phyloP scores from a whole-genome alignment of 1,140 invertebrate species.

The Hyposmocoma kahamanoa region DNA sequence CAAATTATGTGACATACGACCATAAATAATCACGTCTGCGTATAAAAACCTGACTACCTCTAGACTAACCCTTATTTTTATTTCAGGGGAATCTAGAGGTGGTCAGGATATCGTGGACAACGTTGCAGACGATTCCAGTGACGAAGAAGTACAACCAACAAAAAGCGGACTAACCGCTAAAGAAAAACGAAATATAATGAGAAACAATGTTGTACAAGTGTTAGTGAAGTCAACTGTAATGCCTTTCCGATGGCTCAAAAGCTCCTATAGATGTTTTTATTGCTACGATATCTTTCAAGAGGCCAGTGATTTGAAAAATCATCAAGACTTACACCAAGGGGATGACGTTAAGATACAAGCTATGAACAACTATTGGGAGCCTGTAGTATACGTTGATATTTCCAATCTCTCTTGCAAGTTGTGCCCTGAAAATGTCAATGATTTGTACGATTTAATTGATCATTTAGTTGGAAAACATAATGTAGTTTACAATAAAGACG shows the following conservation, averaged over 20 bases:
- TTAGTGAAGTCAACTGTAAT: slow-evolving; percentile 52
- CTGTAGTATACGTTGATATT: slow-evolving; percentile 53
- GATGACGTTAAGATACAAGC: slow-evolving; percentile 44
- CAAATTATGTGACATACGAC: too few relatives aligned
- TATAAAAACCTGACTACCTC: slow-evolving; percentile 34
- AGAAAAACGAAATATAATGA: slow-evolving; percentile 46
- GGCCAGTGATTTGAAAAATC: slow-evolving; percentile 40
- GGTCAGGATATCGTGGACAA: slow-evolving; percentile 18
- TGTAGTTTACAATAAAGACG: slow-evolving; percentile 47
- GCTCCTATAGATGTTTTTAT: slow-evolving; percentile 59
- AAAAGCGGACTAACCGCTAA: slow-evolving; percentile 23
- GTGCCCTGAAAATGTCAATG: slow-evolving; percentile 33
- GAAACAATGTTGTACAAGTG: slow-evolving; percentile 47
- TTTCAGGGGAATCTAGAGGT: slow-evolving; percentile 56
- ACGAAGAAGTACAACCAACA: neutral
- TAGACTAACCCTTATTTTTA: slow-evolving; percentile 36
- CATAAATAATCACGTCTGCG: too few relatives aligned
- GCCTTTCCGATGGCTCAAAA: slow-evolving; percentile 60
- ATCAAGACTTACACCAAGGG: slow-evolving; percentile 36
- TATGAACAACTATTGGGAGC: slow-evolving; percentile 60
- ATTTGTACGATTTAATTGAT: slow-evolving; percentile 53
- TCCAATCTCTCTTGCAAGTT: slow-evolving; percentile 48
- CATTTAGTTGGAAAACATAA: slow-evolving; percentile 46
- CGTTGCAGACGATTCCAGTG: neutral
- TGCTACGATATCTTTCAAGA: slow-evolving; percentile 64